Percentiles rank a stretch among this genome's conserved stretches.
Evolutionary conservation across 2,797 vertebrate genomes (phyloP).

Genomic region (Phyllotis vaccarum): DNA sequence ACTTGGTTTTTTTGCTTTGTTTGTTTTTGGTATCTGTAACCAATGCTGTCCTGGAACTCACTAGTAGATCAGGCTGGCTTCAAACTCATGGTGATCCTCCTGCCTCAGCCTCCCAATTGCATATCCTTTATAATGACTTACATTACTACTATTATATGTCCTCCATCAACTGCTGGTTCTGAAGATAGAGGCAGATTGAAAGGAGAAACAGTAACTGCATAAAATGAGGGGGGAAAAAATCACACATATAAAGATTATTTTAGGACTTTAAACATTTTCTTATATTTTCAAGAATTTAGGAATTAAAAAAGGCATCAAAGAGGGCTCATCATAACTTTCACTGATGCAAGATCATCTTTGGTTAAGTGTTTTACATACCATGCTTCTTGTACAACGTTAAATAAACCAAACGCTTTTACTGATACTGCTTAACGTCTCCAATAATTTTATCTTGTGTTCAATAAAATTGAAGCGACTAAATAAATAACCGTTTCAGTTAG

Average conservation of each 20-base stretch:
- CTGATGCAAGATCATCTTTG: background rate
- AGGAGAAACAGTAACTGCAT: background rate
- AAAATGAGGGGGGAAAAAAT: constrained; percentile 9
- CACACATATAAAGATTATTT: background rate
- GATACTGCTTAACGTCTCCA: constrained; percentile 32
- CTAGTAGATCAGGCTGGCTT: background rate
- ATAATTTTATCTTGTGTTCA: constrained; percentile 5
- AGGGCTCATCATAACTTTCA: background rate
- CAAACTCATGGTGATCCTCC: background rate
- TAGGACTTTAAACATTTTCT: background rate
- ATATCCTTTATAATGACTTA: background rate
- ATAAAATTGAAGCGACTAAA: background rate
- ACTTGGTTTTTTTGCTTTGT: background rate
- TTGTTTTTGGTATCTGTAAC: background rate
- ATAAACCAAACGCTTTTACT: background rate
- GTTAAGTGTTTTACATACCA: background rate
- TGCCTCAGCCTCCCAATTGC: background rate
- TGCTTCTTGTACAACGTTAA: background rate
- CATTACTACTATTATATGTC: background rate
- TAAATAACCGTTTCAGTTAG: background rate
- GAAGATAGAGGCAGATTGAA: background rate
- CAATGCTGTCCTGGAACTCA: background rate
- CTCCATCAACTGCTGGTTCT: background rate
- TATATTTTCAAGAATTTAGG: constrained; percentile 41
- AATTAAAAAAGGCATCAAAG: background rate